A percentile compares a stretch with the other conserved stretches of the same genome.
Evolutionary conservation across 2,797 vertebrate species (phyloP).

Genomic region (Macrochelys suwanniensis): DNA sequence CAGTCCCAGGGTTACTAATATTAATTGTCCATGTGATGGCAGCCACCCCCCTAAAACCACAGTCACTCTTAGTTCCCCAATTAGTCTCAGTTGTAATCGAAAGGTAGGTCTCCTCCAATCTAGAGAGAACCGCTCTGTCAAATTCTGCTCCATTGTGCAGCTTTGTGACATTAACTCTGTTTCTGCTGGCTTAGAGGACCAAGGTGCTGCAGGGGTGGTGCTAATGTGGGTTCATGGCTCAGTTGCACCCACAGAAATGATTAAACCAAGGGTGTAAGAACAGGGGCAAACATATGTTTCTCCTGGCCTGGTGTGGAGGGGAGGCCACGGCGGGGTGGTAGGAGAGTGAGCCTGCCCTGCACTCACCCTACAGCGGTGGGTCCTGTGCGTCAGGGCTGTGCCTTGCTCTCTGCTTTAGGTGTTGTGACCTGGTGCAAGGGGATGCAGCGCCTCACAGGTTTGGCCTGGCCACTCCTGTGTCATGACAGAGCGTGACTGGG

Average conservation of each 20-base stretch:
- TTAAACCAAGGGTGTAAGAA: too few relatives aligned
- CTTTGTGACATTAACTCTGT: not conserved
- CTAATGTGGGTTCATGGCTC: too few relatives aligned
- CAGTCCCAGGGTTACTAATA: not conserved
- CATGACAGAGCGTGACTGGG: not conserved
- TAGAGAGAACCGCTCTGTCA: not conserved
- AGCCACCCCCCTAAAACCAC: not conserved
- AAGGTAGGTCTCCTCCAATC: slow-evolving; percentile 10
- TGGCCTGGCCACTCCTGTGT: not conserved
- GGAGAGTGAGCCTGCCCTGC: not conserved
- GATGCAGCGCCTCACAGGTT: not conserved
- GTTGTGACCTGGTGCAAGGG: not conserved
- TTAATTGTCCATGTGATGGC: rapidly evolving
- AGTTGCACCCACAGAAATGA: too few relatives aligned
- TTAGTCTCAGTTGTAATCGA: not conserved
- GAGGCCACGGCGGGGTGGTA: not conserved
- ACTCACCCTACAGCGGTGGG: not conserved
- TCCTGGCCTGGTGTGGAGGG: not conserved
- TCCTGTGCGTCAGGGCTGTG: not conserved
- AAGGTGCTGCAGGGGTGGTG: not conserved
- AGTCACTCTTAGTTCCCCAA: too few relatives aligned
- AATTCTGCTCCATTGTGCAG: not conserved
- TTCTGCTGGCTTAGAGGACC: not conserved
- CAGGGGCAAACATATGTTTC: too few relatives aligned
- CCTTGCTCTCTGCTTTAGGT: not conserved